These are phyloP conservation scores for Tetropium fuscum DNA, from an alignment of 2,888 invertebrate genomes.

Conservation along the genomic window DNA sequence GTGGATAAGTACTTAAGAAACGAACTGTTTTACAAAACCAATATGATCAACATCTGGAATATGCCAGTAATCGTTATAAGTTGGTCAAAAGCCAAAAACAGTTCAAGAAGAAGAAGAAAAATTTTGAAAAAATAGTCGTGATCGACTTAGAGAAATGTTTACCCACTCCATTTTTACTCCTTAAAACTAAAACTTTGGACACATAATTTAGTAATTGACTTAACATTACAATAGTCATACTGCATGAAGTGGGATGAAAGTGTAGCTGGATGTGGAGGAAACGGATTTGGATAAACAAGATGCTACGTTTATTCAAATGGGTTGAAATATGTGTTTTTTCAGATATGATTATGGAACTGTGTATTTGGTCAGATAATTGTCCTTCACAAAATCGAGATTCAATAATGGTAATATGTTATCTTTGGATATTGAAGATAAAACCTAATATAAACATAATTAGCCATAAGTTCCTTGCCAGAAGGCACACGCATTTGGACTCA, in stretches of 20 bases:
- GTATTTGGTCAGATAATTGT: too few species aligned
- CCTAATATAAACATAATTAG: too few species aligned
- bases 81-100: neutral
- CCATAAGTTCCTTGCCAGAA: too few species aligned
- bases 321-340: slow-evolving; percentile 4
- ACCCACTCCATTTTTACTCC: slow-evolving; percentile 1
- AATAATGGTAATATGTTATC: too few species aligned
- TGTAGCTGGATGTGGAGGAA: slow-evolving; percentile 38
- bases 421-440: too few species aligned
- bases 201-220: neutral
- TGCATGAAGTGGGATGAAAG: slow-evolving; percentile 39
- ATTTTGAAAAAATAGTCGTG: slow-evolving; percentile 1
- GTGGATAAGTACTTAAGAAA: neutral
- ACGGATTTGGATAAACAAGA: slow-evolving; percentile 44
- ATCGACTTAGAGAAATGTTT: neutral
- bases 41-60: neutral
- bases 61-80: slow-evolving; percentile 1
- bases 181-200: slow-evolving; percentile 6
- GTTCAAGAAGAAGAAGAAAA: neutral
- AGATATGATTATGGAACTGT: slow-evolving; percentile 10
- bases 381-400: too few species aligned
- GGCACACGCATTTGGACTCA: too few species aligned
- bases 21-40: neutral
- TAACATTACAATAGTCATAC: neutral
- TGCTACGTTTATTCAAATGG: slow-evolving; percentile 41